Conservation (phyloP, 2,113 vertebrate species). For the Steatornis caripensis region DNA sequence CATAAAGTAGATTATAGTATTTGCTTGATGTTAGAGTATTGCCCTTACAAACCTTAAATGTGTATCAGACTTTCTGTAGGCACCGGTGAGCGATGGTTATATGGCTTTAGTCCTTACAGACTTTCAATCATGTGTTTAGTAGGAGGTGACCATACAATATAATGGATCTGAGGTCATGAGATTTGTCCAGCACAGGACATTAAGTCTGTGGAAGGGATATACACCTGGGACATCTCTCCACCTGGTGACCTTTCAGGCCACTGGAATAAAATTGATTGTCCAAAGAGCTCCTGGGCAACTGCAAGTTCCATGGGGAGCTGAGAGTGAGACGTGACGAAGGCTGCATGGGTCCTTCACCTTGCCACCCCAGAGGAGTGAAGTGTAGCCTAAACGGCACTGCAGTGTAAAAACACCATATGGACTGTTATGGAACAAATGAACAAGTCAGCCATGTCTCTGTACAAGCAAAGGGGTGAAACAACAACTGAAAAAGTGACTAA, state of each 20-base stretch:
- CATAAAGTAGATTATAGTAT: neutral
- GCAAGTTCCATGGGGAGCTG: neutral
- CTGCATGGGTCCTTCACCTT: neutral
- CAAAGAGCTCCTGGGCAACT: neutral
- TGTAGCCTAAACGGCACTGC: neutral
- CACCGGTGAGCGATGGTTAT: neutral
- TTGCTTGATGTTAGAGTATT: neutral
- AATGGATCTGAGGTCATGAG: neutral
- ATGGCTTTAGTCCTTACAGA: neutral
- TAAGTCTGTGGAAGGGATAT: neutral
- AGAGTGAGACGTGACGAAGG: neutral
- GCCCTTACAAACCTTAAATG: neutral
- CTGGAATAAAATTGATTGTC: neutral
- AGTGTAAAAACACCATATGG: neutral
- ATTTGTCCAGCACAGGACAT: neutral
- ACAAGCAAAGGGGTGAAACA: neutral
- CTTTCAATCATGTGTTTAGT: neutral
- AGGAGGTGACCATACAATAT: neutral
- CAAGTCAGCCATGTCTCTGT: neutral
- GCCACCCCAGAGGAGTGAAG: neutral
- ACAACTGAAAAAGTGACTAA: neutral
- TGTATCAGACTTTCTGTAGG: neutral
- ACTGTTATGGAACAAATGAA: neutral
- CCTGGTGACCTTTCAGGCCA: neutral
- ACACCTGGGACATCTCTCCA: neutral